Percentiles rank a stretch among this genome's conserved stretches.
These are phyloP conservation scores for Sphecodes monilicornis DNA, from an alignment of 2,888 invertebrate genomes.

Conservation along the genomic window DNA sequence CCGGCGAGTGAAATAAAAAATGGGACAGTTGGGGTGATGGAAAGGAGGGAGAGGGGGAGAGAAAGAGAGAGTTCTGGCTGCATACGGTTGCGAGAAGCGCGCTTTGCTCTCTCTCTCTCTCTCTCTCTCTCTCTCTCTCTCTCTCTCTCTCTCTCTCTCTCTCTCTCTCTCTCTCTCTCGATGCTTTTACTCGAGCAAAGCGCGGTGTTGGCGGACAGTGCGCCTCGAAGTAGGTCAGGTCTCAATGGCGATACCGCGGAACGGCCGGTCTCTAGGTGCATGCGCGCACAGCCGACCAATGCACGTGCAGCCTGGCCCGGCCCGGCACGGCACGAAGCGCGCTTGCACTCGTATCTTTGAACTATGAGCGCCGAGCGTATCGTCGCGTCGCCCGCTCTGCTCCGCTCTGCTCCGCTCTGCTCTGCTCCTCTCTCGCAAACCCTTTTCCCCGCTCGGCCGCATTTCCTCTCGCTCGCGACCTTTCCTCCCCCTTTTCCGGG, in stretches of 20 bases:
- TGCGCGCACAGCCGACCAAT: constrained; percentile 41
- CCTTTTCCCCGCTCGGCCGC: constrained; percentile 37
- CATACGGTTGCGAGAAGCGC: constrained; percentile 45
- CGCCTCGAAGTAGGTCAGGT: constrained; percentile 75
- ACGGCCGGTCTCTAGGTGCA: constrained; percentile 49
- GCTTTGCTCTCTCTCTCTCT: constrained; percentile 34
- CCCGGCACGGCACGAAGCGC: constrained; percentile 31
- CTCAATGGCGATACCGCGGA: constrained; percentile 70
- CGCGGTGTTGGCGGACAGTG: constrained; percentile 69
- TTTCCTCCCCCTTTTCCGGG: constrained; percentile 26
- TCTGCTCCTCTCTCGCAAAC: constrained; percentile 18
- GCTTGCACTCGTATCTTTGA: constrained; percentile 69
- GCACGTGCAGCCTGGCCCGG: constrained; percentile 52
- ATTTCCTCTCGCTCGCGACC: constrained; percentile 12
- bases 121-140: background rate
- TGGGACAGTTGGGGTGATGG: background rate
- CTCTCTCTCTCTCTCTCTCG: constrained; percentile 26
- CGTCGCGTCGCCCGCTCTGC: constrained; percentile 16
- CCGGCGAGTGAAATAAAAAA: constrained; percentile 18
- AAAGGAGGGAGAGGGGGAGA: background rate
- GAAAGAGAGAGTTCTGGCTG: constrained; percentile 31
- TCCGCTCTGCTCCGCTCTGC: no score
- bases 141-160: constrained; percentile 25
- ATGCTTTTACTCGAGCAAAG: constrained; percentile 69
- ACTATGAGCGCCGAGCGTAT: constrained; percentile 65